Evolutionary conservation across 2,113 vertebrate genomes (phyloP).

Genomic region (Tetrao urogallus): DNA sequence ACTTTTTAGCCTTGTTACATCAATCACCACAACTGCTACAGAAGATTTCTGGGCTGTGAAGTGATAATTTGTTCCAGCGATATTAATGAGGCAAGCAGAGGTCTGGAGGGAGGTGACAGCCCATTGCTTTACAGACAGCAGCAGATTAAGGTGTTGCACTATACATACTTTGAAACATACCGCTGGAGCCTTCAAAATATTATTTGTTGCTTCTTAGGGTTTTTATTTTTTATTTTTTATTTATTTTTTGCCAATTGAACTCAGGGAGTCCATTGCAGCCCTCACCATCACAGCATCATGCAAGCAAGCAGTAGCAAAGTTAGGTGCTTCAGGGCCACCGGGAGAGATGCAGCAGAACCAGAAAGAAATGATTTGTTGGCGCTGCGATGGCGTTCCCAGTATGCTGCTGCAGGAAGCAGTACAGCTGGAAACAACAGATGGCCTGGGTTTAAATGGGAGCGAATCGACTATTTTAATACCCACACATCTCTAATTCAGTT

Average conservation of each 20-base stretch:
- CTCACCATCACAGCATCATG: background rate
- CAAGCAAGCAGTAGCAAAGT: background rate
- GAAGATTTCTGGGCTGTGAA: slow-evolving; percentile 83
- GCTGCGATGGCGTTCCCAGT: slow-evolving; percentile 44
- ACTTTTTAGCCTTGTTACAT: slow-evolving; percentile 87
- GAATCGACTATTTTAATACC: slow-evolving; percentile 78
- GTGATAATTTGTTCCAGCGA: slow-evolving; percentile 84
- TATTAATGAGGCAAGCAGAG: slow-evolving; percentile 85
- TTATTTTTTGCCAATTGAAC: slow-evolving; percentile 13
- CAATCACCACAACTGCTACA: slow-evolving; percentile 82
- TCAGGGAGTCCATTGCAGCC: background rate
- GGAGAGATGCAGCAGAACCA: slow-evolving; percentile 28
- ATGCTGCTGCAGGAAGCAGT: slow-evolving; percentile 68
- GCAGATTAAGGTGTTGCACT: slow-evolving; percentile 72
- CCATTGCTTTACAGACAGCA: slow-evolving; percentile 74
- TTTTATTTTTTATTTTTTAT: too few species aligned
- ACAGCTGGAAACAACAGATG: slow-evolving; percentile 85
- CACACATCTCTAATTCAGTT: slow-evolving; percentile 78
- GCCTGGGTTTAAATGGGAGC: slow-evolving; percentile 74
- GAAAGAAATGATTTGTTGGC: slow-evolving; percentile 39
- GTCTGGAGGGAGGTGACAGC: slow-evolving; percentile 81
- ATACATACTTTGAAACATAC: slow-evolving; percentile 18
- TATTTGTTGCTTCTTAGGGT: background rate
- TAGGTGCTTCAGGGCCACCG: slow-evolving; percentile 17
- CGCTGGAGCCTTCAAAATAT: slow-evolving; percentile 29